Evolutionary conservation across 2,888 invertebrate species (phyloP), one percentile per base, ranked within the genome.

Genomic region (Anticlea derivata): DNA sequence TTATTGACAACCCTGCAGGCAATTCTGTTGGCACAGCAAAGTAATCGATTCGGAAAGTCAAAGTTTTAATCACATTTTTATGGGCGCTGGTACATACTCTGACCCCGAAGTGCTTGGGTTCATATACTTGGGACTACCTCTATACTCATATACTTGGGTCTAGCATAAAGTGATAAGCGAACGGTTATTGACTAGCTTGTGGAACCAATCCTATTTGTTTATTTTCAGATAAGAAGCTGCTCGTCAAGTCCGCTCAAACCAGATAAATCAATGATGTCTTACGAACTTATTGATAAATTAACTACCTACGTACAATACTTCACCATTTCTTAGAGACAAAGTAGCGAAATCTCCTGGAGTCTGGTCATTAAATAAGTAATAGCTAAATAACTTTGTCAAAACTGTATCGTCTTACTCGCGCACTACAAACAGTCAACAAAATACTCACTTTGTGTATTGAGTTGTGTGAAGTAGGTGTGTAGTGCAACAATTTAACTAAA

Each of bases 51-150:
- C 27, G 26, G 38, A 38, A 43, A 50, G 47, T 51, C 45, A 50
- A 59, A 55, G 55, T 61, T 63, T 54, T 59, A 57, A 63, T 60
- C 55, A 48, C 26, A 52, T 60, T 59, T 60, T 63, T 61, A 55
- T 44, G 38, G 44, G 12, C 31, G 38, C 30, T 48, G 22, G 13
- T 43, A 33, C 30, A 30, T 49, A 44, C 46, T 33, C 27, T 26
- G 31, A 29, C 33, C 31, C n/a, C 10, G 26, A 17, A 27, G 27
- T 3, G 26, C n/a, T 37, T 27, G 20, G 7, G 20, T 6, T 33
- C 5, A 7, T 23, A 23, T 1, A 23, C 7, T n/a, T n/a, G n/a
- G n/a, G n/a, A n/a, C n/a, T n/a, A n/a, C n/a, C n/a, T n/a, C n/a
- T n/a, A n/a, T n/a, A n/a, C n/a, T n/a, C n/a, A n/a, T n/a, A n/a